A percentile compares a stretch with the other conserved stretches of the same genome.
Conservation (phyloP, 2,888 invertebrate genomes). For the Cybosia mesomella region DNA sequence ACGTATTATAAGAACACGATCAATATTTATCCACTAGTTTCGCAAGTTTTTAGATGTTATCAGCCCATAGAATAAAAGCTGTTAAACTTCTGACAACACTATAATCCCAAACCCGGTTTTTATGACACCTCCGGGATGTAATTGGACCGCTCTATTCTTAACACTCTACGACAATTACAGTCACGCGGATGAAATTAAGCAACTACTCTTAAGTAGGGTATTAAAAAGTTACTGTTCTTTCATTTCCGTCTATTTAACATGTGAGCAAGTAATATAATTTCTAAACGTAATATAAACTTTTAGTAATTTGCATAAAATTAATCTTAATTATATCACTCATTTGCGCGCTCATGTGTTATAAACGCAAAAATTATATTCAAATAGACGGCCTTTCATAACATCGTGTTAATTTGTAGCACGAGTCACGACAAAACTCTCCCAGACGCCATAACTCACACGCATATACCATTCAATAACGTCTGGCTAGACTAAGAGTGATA, state of each 20-base stretch:
- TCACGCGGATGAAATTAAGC: conserved; percentile 15
- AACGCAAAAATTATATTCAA: conserved; percentile 38
- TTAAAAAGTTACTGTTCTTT: conserved; percentile 23
- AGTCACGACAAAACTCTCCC: conserved; percentile 66
- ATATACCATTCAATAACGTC: conserved; percentile 28
- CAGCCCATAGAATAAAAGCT: background rate
- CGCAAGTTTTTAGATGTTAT: background rate
- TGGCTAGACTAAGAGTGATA: conserved; percentile 29
- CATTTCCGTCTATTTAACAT: conserved; percentile 22
- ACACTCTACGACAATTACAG: conserved; percentile 15
- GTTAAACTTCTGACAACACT: conserved; percentile 6
- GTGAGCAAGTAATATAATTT: conserved; percentile 24
- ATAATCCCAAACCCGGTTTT: conserved; percentile 10
- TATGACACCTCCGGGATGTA: conserved; percentile 19
- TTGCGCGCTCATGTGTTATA: conserved; percentile 34
- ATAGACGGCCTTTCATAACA: conserved; percentile 58
- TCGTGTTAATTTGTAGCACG: conserved; percentile 62
- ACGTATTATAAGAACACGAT: too few relatives aligned
- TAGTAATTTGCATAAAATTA: conserved; percentile 37
- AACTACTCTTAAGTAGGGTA: conserved; percentile 18
- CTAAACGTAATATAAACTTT: conserved; percentile 27
- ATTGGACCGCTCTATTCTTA: conserved; percentile 14
- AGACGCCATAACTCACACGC: conserved; percentile 65
- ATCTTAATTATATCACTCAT: conserved; percentile 39
- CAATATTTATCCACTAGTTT: background rate